Evolutionary conservation across 2,888 invertebrate species (phyloP).

Genomic region (Limnephilus rhombicus): DNA sequence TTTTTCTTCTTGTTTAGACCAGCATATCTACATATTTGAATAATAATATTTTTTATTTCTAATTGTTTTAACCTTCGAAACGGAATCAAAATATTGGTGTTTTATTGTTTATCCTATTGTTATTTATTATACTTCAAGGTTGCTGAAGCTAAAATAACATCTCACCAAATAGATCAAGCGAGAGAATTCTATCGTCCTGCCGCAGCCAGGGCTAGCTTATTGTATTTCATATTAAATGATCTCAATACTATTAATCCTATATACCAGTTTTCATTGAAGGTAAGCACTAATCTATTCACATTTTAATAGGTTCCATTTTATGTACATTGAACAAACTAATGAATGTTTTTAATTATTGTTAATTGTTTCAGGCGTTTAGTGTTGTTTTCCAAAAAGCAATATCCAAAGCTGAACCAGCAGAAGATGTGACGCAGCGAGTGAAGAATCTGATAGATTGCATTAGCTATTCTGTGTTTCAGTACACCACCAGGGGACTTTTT

Average conservation of each 20-base stretch:
- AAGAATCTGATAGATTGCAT: slow-evolving; percentile 95
- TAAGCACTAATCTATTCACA: slow-evolving; percentile 68
- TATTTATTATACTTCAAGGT: slow-evolving; percentile 74
- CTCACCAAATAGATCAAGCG: slow-evolving; percentile 94
- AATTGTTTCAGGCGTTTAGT: slow-evolving; percentile 89
- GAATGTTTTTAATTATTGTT: background rate
- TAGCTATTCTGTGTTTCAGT: slow-evolving; percentile 95
- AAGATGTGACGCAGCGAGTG: slow-evolving; percentile 88
- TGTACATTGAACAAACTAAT: background rate
- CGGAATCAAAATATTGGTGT: background rate
- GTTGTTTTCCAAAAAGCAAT: slow-evolving; percentile 99
- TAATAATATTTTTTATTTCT: too few relatives aligned
- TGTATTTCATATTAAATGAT: slow-evolving; percentile 97
- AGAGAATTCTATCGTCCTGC: slow-evolving; percentile 93
- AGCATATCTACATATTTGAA: too few relatives aligned
- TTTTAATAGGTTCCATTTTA: background rate
- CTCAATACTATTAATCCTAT: slow-evolving; percentile 97
- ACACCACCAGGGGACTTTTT: slow-evolving; percentile 95
- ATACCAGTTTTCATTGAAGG: slow-evolving; percentile 97
- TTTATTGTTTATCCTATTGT: background rate
- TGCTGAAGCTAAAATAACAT: slow-evolving; percentile 94
- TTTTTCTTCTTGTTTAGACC: too few relatives aligned
- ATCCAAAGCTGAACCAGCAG: slow-evolving; percentile 89
- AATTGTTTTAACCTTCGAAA: too few relatives aligned
- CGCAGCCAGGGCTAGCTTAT: slow-evolving; percentile 93